Base-by-base conservation (phyloP, 2,888 invertebrate genomes). In the Trypoxylon attenuatum region DNA sequence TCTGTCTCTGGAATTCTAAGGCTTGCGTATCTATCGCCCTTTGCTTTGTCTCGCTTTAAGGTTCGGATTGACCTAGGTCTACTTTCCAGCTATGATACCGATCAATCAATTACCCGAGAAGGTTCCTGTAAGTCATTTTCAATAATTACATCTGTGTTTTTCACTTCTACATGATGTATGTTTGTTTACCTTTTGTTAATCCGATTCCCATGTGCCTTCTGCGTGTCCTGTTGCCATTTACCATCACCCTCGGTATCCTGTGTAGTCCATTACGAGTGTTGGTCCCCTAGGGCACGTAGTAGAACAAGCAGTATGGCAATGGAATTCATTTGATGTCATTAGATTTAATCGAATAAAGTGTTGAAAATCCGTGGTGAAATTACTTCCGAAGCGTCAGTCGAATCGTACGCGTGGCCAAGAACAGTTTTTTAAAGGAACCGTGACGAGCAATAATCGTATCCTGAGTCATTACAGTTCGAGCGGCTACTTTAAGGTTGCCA, bases 1-100 rank as follows among this genome's bases (percentile, higher is more conserved):
- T 33, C 54, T 66, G 60, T 51, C 70, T 21, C 27, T 47, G 79
- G 79, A 82, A 80, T 82, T 82, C 81, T 82, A 79, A 78, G 73
- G 70, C 71, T 79, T 73, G 71, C 72, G 79, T 75, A 62, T 69
- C 39, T 52, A 45, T 23, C 53, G 42, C 16, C 38, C 46, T 47
- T 16, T 46, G 42, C 33, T 2, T 10, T 49, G 10, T 39, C 23
- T 23, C 22, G n/a, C 1, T 6, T n/a, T 10, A n/a, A n/a, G n/a
- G n/a, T n/a, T n/a, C n/a, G n/a, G n/a, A n/a, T n/a, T n/a, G n/a
- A n/a, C n/a, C n/a, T n/a, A n/a, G n/a, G n/a, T n/a, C n/a, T n/a
- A n/a, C n/a, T n/a, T n/a, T n/a, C n/a, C n/a, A n/a, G n/a, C n/a
- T n/a, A n/a, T n/a, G n/a, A n/a, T n/a, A n/a, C n/a, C n/a, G n/a